Evolutionary conservation across 2,797 vertebrate genomes (phyloP).

Genomic region (Anomalospiza imberbis): DNA sequence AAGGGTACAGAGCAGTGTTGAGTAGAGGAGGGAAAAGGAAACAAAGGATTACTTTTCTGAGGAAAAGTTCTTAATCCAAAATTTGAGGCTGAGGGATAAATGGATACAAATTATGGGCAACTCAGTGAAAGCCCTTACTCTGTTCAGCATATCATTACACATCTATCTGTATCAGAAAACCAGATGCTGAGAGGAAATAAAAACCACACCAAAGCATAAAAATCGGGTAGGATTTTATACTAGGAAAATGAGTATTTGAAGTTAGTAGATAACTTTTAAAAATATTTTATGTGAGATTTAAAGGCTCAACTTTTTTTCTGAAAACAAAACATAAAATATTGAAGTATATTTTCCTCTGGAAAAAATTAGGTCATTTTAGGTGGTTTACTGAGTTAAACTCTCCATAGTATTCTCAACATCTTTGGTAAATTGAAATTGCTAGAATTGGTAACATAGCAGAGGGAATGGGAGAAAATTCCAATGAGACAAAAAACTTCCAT

Average conservation of each 20-base stretch:
- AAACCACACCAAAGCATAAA: not conserved
- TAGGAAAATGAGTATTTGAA: not conserved
- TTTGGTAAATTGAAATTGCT: not conserved
- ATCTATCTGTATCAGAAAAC: not conserved
- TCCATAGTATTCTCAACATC: not conserved
- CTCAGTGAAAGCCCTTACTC: not conserved
- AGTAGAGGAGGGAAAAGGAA: not conserved
- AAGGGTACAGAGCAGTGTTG: not conserved
- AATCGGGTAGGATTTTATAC: not conserved
- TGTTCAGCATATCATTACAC: not conserved
- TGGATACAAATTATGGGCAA: not conserved
- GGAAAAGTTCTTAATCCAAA: not conserved
- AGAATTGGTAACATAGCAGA: not conserved
- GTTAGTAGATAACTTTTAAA: not conserved
- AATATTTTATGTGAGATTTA: not conserved
- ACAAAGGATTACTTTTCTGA: not conserved
- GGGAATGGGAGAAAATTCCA: conserved; percentile 1
- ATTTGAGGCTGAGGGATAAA: not conserved
- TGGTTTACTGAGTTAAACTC: not conserved
- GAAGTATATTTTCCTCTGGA: not conserved
- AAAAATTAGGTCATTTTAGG: not conserved
- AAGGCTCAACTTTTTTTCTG: not conserved
- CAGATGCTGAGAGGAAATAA: not conserved
- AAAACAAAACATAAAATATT: not conserved
- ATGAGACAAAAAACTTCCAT: not conserved